Evolutionary conservation across 2,888 invertebrate genomes (phyloP).

Genomic region (Melinaea marsaeus): DNA sequence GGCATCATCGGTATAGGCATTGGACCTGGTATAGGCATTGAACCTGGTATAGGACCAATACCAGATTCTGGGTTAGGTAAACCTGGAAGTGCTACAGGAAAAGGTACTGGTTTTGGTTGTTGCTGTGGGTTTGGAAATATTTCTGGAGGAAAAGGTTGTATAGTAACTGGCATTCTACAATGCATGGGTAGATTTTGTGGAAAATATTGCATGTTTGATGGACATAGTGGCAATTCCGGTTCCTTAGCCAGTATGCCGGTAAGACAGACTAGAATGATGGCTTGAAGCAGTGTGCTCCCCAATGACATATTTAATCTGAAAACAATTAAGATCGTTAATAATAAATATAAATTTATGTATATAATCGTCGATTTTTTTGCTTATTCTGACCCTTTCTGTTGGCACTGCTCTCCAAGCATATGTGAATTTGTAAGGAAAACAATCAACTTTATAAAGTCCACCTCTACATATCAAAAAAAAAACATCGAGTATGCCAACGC

Average conservation of each 20-base stretch:
- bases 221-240: conserved; percentile 59
- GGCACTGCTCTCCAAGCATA: not conserved
- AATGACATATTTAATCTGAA: conserved; percentile 45
- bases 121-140: conserved; percentile 38
- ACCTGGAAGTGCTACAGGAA: conserved; percentile 29
- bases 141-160: conserved; percentile 38
- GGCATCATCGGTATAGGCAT: conserved; percentile 34
- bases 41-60: conserved; percentile 32
- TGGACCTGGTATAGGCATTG: conserved; percentile 29
- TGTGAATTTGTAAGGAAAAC: not conserved
- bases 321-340: not conserved
- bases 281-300: conserved; percentile 30
- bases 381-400: conserved; percentile 1
- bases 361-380: not conserved
- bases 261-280: conserved; percentile 35
- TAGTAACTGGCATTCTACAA: conserved; percentile 57
- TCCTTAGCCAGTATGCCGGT: conserved; percentile 37
- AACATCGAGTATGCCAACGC: too few relatives aligned
- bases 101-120: conserved; percentile 37
- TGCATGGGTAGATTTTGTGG: conserved; percentile 69
- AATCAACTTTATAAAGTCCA: not conserved
- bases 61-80: conserved; percentile 37
- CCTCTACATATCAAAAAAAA: not conserved
- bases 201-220: conserved; percentile 55
- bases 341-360: not conserved